Evolutionary conservation across 1,140 invertebrate species (phyloP), one percentile per base, ranked within the genome.

Genomic region (Bombus balteatus): DNA sequence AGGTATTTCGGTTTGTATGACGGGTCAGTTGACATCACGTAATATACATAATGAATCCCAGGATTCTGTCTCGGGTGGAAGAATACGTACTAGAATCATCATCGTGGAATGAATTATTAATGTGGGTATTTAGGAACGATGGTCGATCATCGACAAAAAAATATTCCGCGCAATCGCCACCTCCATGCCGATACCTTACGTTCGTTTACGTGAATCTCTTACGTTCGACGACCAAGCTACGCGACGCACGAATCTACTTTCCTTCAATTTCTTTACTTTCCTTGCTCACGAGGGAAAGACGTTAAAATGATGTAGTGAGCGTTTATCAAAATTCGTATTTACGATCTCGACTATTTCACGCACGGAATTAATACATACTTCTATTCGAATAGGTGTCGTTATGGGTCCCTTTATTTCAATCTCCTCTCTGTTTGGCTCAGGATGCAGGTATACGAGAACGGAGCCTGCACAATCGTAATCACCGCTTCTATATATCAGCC

Each of bases 351-450:
- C 47, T 62, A n/a, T 62, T 62, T 62, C 1, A 62, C 12, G 28
- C 3, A 13, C 28, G 59, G 10, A 62, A 62, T 62, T 12, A n/a
- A 59, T 0, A 32, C 41, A 12, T 90, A 94, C 94, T 81, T 93
- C 89, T 57, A 94, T 43, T 32, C 91, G 81, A 71, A 96, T 88
- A 74, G 95, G 92, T 77, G 95, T 93, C 22, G 85, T 87, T 37
- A 95, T 91, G 0, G 96, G 96, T 10, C 95, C 95, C 72, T 93
- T 93, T n/a, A 96, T 96, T 37, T 92, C 72, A 12, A 96, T 86
- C 75, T 94, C 91, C 89, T 96, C 96, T 85, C 91, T 94, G 1
- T 94, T 85, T 6, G 91, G 87, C 88, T 95, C 94, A 28, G 94
- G 92, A 88, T 95, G 94, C 32, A 84, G 90, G 83, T 96, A 96